These are phyloP conservation scores for Oreochromis tanganicae DNA, from an alignment of 2,113 vertebrate genomes.

Conservation along the genomic window DNA sequence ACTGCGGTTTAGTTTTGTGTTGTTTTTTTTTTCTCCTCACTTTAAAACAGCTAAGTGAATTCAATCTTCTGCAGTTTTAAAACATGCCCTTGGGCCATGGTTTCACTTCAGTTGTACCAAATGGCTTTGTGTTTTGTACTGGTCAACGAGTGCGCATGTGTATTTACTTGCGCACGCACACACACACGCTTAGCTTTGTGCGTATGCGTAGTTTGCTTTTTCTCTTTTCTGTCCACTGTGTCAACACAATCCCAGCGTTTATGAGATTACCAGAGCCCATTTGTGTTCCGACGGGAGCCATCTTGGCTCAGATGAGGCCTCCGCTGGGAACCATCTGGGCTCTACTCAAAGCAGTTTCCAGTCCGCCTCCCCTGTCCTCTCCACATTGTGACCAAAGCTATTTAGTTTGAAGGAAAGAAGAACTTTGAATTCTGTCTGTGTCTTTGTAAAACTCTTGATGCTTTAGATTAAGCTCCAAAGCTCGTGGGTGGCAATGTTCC, in stretches of 20 bases:
- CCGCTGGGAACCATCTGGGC: constrained; percentile 74
- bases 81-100: constrained; percentile 38
- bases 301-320: constrained; percentile 70
- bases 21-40: background rate
- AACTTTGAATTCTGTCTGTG: background rate
- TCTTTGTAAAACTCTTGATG: background rate
- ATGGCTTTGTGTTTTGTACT: constrained; percentile 37
- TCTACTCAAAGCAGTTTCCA: constrained; percentile 57
- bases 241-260: constrained; percentile 67
- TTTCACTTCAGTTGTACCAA: constrained; percentile 51
- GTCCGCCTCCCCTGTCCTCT: constrained; percentile 34
- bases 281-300: constrained; percentile 72
- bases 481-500: background rate
- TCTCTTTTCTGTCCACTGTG: constrained; percentile 37
- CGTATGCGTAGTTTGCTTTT: constrained; percentile 23
- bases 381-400: constrained; percentile 37
- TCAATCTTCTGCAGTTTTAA: constrained; percentile 53
- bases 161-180: background rate
- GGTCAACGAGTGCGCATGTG: background rate
- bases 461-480: background rate
- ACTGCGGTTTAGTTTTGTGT: background rate
- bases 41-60: constrained; percentile 62
- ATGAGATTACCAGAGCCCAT: constrained; percentile 73
- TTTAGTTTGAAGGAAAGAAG: constrained; percentile 29
- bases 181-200: background rate